Conservation (phyloP, 1,140 invertebrate genomes). For the Chrysomallon squamiferum region DNA sequence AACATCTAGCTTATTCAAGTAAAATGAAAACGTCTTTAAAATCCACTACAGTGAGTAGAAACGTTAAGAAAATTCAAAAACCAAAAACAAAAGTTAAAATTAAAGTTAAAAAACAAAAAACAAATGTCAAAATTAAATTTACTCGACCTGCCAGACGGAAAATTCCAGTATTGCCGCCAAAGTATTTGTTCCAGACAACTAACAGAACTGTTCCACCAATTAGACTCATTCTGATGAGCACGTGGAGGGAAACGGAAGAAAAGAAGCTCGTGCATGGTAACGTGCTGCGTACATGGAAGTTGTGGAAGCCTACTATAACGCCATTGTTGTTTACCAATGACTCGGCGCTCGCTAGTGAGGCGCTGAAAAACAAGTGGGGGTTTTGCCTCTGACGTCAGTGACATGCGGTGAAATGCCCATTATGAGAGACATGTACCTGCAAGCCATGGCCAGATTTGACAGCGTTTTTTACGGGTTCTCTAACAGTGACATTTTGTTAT, state of each 20-base stretch:
- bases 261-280: not conserved
- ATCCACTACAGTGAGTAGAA: no score
- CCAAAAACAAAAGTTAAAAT: no score
- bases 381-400: not conserved
- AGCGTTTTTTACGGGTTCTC: not conserved
- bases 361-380: not conserved
- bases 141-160: no score
- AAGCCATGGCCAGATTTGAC: not conserved
- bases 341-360: not conserved
- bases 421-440: conserved; percentile 2
- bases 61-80: no score
- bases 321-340: not conserved
- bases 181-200: no score
- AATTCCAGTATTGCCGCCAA: no score
- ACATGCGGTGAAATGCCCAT: conserved; percentile 3
- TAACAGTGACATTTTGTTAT: not conserved
- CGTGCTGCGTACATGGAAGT: not conserved
- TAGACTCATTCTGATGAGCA: not conserved
- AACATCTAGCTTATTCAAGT: no score
- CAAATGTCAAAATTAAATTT: no score
- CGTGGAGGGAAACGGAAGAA: not conserved
- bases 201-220: no score
- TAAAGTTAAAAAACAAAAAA: no score
- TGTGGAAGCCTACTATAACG: not conserved
- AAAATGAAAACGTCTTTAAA: no score